These are phyloP conservation scores for Trichoplusia ni DNA, from an alignment of 1,140 invertebrate species.

Conservation along the genomic window DNA sequence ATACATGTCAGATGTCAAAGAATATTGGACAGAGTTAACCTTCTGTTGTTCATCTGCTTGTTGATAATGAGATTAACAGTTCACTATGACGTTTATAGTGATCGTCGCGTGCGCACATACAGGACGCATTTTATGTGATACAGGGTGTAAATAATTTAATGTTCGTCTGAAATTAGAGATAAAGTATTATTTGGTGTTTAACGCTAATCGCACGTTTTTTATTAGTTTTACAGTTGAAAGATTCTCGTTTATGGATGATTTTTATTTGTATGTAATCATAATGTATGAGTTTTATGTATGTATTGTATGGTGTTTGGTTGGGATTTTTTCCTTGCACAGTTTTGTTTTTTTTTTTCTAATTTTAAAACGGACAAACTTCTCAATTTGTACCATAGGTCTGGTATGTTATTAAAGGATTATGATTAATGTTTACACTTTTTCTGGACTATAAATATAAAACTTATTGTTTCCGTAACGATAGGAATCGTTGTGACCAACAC, in stretches of 20 bases:
- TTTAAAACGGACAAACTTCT: background rate
- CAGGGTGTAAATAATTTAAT: conserved; percentile 49
- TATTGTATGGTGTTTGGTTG: too few relatives aligned
- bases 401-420: too few relatives aligned
- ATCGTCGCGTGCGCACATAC: conserved; percentile 67
- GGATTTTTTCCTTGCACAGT: background rate
- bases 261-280: conserved; percentile 1
- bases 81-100: conserved; percentile 46
- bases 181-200: conserved; percentile 63
- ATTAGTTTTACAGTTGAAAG: conserved; percentile 12
- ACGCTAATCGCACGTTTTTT: conserved; percentile 66
- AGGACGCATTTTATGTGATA: conserved; percentile 53
- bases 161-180: conserved; percentile 46
- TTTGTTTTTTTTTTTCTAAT: too few relatives aligned
- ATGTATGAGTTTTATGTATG: too few relatives aligned
- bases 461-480: too few relatives aligned
- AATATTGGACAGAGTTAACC: background rate
- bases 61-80: background rate
- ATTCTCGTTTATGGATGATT: background rate
- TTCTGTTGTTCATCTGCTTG: background rate
- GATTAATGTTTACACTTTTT: too few relatives aligned
- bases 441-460: too few relatives aligned
- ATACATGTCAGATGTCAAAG: background rate
- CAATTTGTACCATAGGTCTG: too few relatives aligned
- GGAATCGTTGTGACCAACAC: too few relatives aligned